Evolutionary conservation across 1,140 invertebrate species (phyloP).

Genomic region (Oscheius sp.): DNA sequence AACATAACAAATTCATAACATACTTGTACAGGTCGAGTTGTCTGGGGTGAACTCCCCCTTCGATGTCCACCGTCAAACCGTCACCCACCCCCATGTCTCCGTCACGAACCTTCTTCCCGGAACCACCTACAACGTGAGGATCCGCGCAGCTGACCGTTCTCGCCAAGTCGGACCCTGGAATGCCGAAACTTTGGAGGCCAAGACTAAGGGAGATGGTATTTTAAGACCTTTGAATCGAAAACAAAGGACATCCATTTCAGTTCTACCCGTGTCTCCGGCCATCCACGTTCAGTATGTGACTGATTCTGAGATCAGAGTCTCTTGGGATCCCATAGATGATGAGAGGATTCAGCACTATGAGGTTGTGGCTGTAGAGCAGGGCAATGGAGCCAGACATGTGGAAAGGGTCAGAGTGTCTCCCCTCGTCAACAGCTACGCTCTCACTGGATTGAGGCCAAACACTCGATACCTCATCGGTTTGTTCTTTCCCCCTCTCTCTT

Average conservation of each 20-base stretch:
- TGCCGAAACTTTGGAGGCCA: constrained; percentile 48
- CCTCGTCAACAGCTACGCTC: constrained; percentile 40
- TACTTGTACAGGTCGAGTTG: constrained; percentile 50
- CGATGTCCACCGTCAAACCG: constrained; percentile 59
- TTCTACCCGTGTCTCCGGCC: constrained; percentile 44
- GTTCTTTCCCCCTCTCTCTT: background rate
- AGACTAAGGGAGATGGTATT: constrained; percentile 57
- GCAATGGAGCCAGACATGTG: constrained; percentile 38
- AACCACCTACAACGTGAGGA: constrained; percentile 51
- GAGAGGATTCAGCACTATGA: constrained; percentile 58
- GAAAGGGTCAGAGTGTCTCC: constrained; percentile 51
- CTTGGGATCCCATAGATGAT: constrained; percentile 53
- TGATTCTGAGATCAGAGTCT: constrained; percentile 50
- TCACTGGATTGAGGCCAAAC: constrained; percentile 49
- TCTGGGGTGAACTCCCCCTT: constrained; percentile 49
- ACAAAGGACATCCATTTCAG: constrained; percentile 33
- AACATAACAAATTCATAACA: background rate
- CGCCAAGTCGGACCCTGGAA: constrained; percentile 55
- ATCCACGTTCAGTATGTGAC: constrained; percentile 50
- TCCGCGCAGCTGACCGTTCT: constrained; percentile 55
- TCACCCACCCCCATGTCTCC: constrained; percentile 57
- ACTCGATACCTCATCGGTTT: constrained; percentile 50
- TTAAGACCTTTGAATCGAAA: background rate
- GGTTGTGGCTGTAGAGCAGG: constrained; percentile 39
- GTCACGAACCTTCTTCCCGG: constrained; percentile 59